These are phyloP conservation scores for Lissonota sp. DNA, from an alignment of 2,888 invertebrate genomes.

Conservation along the genomic window DNA sequence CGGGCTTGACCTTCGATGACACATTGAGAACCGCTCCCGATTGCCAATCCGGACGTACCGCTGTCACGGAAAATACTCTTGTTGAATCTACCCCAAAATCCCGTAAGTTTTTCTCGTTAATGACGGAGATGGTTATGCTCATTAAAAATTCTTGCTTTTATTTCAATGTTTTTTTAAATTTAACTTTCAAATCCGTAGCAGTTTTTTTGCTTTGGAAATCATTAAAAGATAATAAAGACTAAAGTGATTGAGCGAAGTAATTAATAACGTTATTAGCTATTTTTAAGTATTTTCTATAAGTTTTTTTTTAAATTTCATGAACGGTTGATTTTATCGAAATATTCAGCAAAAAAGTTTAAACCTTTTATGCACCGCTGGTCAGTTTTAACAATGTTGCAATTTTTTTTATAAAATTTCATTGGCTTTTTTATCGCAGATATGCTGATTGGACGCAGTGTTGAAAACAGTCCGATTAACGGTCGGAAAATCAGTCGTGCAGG, in stretches of 20 bases:
- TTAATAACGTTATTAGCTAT: too few species aligned
- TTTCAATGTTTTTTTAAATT: slow-evolving; percentile 14
- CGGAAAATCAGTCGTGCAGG: slow-evolving; percentile 87
- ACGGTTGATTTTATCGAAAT: too few species aligned
- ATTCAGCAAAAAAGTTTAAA: too few species aligned
- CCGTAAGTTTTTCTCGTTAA: slow-evolving; percentile 72
- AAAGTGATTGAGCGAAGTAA: too few species aligned
- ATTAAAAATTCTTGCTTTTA: not conserved
- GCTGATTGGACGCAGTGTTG: slow-evolving; percentile 74
- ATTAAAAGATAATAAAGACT: too few species aligned
- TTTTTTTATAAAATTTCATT: not conserved
- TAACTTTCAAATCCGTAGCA: too few species aligned
- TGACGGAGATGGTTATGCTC: too few species aligned
- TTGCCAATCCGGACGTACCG: slow-evolving; percentile 67
- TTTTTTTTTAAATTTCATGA: too few species aligned
- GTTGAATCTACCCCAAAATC: slow-evolving; percentile 78
- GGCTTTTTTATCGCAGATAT: slow-evolving; percentile 69
- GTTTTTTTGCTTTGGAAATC: too few species aligned
- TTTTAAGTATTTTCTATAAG: too few species aligned
- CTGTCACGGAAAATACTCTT: slow-evolving; percentile 80
- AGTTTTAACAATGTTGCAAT: too few species aligned
- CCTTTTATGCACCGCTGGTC: too few species aligned
- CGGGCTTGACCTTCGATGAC: slow-evolving; percentile 91
- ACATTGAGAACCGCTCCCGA: slow-evolving; percentile 79
- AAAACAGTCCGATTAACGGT: slow-evolving; percentile 79